These are phyloP conservation scores for Desmodus rotundus DNA, from an alignment of 2,113 vertebrate species.

Conservation along the genomic window DNA sequence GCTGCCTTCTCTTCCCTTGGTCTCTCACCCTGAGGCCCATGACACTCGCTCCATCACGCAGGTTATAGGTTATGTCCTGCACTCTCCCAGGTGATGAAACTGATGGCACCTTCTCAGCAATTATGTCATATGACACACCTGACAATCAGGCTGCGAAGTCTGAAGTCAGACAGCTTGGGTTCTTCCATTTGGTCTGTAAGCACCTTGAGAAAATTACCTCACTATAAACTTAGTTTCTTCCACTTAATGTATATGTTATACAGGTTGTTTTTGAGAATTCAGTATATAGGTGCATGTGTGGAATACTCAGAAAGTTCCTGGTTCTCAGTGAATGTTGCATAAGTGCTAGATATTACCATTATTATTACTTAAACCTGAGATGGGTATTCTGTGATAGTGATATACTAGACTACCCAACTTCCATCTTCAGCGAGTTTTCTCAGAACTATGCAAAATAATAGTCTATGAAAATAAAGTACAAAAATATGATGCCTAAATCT, in stretches of 20 bases:
- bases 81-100: background rate
- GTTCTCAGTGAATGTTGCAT: background rate
- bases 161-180: background rate
- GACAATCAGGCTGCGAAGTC: background rate
- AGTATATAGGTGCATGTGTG: background rate
- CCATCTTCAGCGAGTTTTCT: background rate
- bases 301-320: background rate
- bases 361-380: background rate
- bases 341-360: background rate
- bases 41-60: background rate
- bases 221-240: background rate
- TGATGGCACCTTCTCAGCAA: background rate
- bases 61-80: background rate
- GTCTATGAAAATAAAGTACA: background rate
- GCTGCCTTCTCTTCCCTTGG: background rate
- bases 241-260: background rate
- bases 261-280: constrained; percentile 5
- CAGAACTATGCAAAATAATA: background rate
- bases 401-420: background rate
- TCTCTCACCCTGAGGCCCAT: background rate
- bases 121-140: background rate
- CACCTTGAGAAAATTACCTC: background rate
- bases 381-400: background rate
- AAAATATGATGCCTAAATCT: background rate
- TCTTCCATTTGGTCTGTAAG: background rate